Conservation (phyloP, 1,140 invertebrate genomes). For the Bursaphelenchus mucronatus region DNA sequence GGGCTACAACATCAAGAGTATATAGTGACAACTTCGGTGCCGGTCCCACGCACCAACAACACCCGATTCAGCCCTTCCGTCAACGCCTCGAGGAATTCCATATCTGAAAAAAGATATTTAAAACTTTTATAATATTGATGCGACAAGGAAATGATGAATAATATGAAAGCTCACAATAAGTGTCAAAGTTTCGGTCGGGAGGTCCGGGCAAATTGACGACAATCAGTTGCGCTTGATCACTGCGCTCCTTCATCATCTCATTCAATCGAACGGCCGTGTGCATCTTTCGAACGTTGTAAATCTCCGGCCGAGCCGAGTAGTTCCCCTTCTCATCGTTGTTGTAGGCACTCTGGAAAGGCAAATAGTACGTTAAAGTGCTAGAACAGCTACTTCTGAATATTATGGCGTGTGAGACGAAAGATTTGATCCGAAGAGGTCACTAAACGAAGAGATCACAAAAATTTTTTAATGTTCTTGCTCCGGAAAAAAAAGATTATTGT, state of each 20-base stretch:
- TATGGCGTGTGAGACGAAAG: too few relatives aligned
- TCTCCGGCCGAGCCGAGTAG: conserved; percentile 1
- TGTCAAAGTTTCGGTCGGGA: conserved; percentile 66
- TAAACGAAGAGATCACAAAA: too few relatives aligned
- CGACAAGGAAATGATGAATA: conserved; percentile 4
- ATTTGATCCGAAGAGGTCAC: too few relatives aligned
- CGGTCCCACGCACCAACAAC: conserved; percentile 92
- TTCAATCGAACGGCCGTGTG: conserved; percentile 97
- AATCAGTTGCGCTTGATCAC: conserved; percentile 90
- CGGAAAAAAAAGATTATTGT: too few relatives aligned
- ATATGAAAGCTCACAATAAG: conserved; percentile 51
- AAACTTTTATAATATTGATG: background rate
- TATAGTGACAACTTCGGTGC: conserved; percentile 97
- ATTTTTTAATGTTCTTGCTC: too few relatives aligned
- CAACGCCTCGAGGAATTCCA: conserved; percentile 98
- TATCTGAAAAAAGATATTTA: conserved; percentile 69
- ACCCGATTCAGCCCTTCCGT: conserved; percentile 93
- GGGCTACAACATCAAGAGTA: conserved; percentile 72
- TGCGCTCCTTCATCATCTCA: conserved; percentile 92
- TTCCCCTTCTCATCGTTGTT: too few relatives aligned
- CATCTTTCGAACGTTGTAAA: conserved; percentile 68
- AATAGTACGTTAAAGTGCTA: too few relatives aligned
- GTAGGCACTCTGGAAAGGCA: too few relatives aligned
- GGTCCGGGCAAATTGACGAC: conserved; percentile 96
- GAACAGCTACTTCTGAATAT: too few relatives aligned